phyloP scores from a whole-genome alignment of 35 echinoderm and acorn worm species.

The Lytechinus pictus region DNA sequence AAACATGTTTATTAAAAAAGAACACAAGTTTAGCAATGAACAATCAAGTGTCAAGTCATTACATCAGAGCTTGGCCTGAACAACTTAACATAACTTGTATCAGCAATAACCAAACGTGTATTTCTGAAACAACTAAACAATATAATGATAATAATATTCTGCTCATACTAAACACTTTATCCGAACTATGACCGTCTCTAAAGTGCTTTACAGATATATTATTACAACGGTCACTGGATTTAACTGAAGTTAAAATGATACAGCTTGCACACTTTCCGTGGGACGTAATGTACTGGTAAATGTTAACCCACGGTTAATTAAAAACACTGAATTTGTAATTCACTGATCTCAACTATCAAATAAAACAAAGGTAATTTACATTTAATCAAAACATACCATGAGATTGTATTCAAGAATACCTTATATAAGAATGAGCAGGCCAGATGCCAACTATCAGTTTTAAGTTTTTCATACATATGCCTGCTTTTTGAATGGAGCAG shows the following conservation, averaged over 20 bases:
- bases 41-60: not conserved
- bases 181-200: too few species aligned
- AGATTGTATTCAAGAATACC: not conserved
- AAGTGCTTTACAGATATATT: too few species aligned
- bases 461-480: not conserved
- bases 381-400: not conserved
- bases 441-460: not conserved
- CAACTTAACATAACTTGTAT: not conserved
- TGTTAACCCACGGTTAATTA: not conserved
- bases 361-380: not conserved
- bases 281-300: not conserved
- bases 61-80: not conserved
- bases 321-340: not conserved
- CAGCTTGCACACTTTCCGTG: not conserved
- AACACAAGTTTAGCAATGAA: not conserved
- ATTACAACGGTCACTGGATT: too few species aligned
- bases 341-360: not conserved
- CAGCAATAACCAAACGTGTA: not conserved
- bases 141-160: too few species aligned
- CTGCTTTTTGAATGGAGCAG: not conserved
- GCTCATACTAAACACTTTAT: too few species aligned
- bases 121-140: not conserved
- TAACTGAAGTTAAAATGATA: not conserved
- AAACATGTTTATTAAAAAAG: slow-evolving; percentile 16
- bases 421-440: not conserved